These are phyloP conservation scores for Loris lydekkerianus DNA, from an alignment of 2,797 vertebrate genomes.

Conservation along the genomic window DNA sequence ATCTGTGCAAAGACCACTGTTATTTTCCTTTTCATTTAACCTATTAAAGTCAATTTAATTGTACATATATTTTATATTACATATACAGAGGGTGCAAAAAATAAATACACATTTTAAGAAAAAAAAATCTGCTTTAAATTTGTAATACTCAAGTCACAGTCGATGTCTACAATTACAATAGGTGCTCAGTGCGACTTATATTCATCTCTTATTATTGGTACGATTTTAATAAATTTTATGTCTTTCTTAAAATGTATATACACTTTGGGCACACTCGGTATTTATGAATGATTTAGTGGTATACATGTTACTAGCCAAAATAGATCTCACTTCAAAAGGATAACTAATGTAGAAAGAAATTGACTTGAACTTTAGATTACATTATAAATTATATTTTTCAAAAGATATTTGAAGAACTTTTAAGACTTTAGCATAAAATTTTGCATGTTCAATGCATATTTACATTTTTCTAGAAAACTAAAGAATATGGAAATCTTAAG, in stretches of 20 bases:
- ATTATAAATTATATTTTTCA: background rate
- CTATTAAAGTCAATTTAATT: background rate
- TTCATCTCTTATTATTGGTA: no score
- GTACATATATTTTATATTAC: background rate
- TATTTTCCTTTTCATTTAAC: background rate
- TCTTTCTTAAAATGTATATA: no score
- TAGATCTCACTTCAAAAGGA: background rate
- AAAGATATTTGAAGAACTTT: background rate
- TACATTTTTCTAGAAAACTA: background rate
- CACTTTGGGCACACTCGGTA: no score
- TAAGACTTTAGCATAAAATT: background rate
- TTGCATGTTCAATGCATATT: background rate
- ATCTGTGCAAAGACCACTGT: background rate
- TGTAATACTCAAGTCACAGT: no score
- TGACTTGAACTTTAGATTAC: background rate
- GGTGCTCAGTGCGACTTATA: no score
- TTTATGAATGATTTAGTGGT: background rate
- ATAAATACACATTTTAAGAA: no score
- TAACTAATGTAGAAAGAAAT: background rate
- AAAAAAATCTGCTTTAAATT: no score
- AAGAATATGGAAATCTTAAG: conserved; percentile 21
- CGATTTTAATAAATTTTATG: no score
- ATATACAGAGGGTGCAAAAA: no score
- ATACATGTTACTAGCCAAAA: background rate
- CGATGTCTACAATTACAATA: no score